Conservation (phyloP, 2,888 invertebrate genomes). For the Hipparchia sbordonii region DNA sequence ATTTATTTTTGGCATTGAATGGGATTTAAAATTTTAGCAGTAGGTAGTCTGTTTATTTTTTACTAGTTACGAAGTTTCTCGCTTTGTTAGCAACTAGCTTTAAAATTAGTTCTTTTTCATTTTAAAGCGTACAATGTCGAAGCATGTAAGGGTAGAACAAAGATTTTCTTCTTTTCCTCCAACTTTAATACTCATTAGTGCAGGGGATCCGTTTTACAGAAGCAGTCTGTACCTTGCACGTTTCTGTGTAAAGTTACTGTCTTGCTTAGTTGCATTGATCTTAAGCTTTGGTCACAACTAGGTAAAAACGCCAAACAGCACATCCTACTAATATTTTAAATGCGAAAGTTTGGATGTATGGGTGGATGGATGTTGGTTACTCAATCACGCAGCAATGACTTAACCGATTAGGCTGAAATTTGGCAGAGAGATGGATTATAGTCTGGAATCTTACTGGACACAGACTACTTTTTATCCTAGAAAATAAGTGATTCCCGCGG, state of each 20-base stretch:
- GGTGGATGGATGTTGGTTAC: too few species aligned
- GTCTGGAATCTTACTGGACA: too few species aligned
- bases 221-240: not conserved
- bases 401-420: too few species aligned
- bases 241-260: constrained; percentile 5
- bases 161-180: not conserved
- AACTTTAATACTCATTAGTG: constrained; percentile 16
- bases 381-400: too few species aligned
- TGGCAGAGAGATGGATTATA: too few species aligned
- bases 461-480: too few species aligned
- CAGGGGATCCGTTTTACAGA: constrained; percentile 11
- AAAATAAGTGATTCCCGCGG: too few species aligned
- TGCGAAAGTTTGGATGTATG: too few species aligned
- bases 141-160: not conserved
- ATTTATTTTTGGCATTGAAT: constrained; percentile 19
- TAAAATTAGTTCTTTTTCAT: not conserved
- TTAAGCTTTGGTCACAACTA: constrained; percentile 7
- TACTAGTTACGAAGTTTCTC: not conserved
- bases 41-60: not conserved
- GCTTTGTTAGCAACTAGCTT: not conserved
- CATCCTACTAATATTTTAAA: too few species aligned
- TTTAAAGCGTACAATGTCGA: not conserved
- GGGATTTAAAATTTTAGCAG: constrained; percentile 10
- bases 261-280: constrained; percentile 5
- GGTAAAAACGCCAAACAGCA: too few species aligned